Conservation (phyloP, 2,113 vertebrate genomes). For the Promerops cafer region DNA sequence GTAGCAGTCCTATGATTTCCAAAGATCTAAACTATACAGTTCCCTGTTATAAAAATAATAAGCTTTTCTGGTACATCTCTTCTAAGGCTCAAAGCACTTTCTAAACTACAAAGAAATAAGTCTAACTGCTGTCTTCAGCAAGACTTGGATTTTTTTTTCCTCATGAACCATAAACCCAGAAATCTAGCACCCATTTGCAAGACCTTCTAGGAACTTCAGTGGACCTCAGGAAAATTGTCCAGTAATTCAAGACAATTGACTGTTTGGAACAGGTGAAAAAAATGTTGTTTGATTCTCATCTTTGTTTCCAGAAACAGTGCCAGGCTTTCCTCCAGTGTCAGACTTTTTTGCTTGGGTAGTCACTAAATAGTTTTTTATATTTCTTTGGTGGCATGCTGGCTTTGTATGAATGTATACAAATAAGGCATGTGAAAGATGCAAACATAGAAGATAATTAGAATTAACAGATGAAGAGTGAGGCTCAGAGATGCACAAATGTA, state of each 20-base stretch:
- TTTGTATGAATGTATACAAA: background rate
- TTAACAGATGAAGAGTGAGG: background rate
- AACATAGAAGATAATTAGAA: constrained; percentile 34
- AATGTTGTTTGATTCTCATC: background rate
- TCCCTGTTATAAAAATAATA: background rate
- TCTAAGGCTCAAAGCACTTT: background rate
- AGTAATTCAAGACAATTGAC: background rate
- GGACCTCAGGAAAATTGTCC: background rate
- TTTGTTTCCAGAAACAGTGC: background rate
- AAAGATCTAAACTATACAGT: background rate
- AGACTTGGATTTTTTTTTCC: background rate
- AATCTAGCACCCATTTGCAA: background rate
- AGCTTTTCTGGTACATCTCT: background rate
- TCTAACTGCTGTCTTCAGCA: background rate
- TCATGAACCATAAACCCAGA: background rate
- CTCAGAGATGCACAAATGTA: constrained; percentile 21
- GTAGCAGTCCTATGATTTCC: background rate
- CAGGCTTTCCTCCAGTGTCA: background rate
- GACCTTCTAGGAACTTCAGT: background rate
- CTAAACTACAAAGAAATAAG: background rate
- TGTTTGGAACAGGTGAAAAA: background rate
- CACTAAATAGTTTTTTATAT: background rate
- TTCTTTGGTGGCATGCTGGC: background rate
- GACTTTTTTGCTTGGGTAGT: background rate
- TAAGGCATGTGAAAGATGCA: background rate